Percentiles rank a stretch among this genome's conserved stretches.
These are phyloP conservation scores for Ceriagrion tenellum DNA, from an alignment of 2,888 invertebrate species.

Conservation along the genomic window DNA sequence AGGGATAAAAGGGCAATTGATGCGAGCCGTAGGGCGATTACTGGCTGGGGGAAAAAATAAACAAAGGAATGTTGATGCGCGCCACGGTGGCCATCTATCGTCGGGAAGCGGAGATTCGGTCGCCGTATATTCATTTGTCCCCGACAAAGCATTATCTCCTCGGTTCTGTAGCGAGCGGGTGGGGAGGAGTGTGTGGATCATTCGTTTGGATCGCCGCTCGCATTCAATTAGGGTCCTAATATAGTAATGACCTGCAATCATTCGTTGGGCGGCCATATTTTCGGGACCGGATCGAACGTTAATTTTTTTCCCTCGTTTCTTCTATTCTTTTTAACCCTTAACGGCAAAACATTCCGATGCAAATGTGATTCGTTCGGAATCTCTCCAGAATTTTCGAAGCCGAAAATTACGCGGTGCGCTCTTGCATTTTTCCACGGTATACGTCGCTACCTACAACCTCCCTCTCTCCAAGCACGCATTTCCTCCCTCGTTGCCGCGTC, in stretches of 20 bases:
- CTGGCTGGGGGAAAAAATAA: not conserved
- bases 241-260: constrained; percentile 30
- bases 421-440: not conserved
- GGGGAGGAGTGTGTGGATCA: not conserved
- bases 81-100: constrained; percentile 17
- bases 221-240: constrained; percentile 57
- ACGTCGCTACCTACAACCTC: not conserved
- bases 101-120: not conserved
- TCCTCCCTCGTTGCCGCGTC: no score
- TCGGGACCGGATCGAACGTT: constrained; percentile 10
- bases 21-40: not conserved
- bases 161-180: not conserved
- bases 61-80: not conserved
- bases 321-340: not conserved
- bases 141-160: constrained; percentile 19
- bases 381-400: not conserved
- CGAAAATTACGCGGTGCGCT: not conserved
- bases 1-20: not conserved
- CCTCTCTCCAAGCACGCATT: not conserved
- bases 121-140: not conserved
- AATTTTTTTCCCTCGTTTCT: not conserved
- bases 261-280: constrained; percentile 2
- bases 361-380: constrained; percentile 47
- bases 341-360: constrained; percentile 45
- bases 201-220: not conserved